Conservation (phyloP, 2,888 invertebrate genomes). For the Perdita meconis region DNA sequence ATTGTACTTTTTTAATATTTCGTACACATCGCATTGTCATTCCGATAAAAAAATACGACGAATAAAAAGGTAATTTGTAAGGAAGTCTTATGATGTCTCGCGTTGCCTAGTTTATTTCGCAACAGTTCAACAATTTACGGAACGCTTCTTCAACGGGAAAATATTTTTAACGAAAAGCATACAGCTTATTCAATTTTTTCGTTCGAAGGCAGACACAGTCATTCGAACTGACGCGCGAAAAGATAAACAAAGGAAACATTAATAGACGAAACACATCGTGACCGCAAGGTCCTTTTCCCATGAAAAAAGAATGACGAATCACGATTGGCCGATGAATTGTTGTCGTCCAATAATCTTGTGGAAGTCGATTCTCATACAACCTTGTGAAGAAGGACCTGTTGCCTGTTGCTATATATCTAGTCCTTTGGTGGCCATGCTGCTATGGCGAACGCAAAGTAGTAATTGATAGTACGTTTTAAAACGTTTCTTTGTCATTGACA, state of each 20-base stretch:
- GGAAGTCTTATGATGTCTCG: constrained; percentile 30
- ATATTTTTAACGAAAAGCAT: not conserved
- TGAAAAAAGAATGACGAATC: not conserved
- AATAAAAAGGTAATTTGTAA: constrained; percentile 80
- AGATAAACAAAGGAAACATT: constrained; percentile 19
- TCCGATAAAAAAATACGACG: constrained; percentile 79
- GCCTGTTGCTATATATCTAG: no score
- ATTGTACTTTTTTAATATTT: constrained; percentile 84
- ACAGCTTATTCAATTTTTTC: not conserved
- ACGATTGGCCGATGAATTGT: constrained; percentile 43
- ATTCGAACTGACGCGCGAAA: constrained; percentile 45
- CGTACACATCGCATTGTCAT: constrained; percentile 81
- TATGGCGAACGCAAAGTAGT: constrained; percentile 13
- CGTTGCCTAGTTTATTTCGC: not conserved
- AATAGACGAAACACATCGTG: not conserved
- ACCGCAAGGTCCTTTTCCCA: constrained; percentile 17
- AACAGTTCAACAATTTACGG: not conserved
- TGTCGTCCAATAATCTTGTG: constrained; percentile 43
- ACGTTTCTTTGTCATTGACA: constrained; percentile 11
- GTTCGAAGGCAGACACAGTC: not conserved
- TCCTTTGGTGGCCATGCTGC: constrained; percentile 46
- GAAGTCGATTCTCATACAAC: constrained; percentile 21
- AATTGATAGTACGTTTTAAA: constrained; percentile 19
- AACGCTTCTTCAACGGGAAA: not conserved
- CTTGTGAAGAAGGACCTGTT: constrained; percentile 49